Evolutionary conservation across 2,113 vertebrate species (phyloP).

Genomic region (Coregonus clupeaformis): DNA sequence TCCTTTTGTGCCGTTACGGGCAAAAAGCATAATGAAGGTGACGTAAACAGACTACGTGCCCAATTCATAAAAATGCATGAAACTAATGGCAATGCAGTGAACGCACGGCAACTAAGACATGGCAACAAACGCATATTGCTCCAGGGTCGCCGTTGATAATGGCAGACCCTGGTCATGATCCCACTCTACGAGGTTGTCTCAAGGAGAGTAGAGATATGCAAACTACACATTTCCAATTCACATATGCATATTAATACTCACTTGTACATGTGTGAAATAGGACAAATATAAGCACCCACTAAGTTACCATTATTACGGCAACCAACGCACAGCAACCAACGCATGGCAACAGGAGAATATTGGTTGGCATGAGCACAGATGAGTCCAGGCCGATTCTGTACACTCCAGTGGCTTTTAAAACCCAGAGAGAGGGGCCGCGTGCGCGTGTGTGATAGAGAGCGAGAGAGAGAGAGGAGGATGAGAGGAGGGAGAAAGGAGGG

Average conservation of each 20-base stretch:
- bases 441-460: no score
- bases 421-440: neutral
- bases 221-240: no score
- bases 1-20: neutral
- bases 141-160: no score
- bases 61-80: neutral
- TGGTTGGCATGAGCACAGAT: slow-evolving; percentile 14
- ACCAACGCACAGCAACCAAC: no score
- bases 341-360: neutral
- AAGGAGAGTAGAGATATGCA: no score
- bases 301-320: no score
- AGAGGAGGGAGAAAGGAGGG: neutral
- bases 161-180: no score
- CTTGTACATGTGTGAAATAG: no score
- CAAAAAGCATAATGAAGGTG: neutral
- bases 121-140: neutral
- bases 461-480: neutral
- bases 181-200: no score
- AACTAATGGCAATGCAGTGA: neutral
- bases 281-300: no score
- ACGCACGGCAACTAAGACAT: neutral
- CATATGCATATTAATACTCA: no score
- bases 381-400: neutral
- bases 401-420: neutral
- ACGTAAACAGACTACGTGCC: neutral